Conservation (phyloP, 2,888 invertebrate species). For the Metalampra italica region DNA sequence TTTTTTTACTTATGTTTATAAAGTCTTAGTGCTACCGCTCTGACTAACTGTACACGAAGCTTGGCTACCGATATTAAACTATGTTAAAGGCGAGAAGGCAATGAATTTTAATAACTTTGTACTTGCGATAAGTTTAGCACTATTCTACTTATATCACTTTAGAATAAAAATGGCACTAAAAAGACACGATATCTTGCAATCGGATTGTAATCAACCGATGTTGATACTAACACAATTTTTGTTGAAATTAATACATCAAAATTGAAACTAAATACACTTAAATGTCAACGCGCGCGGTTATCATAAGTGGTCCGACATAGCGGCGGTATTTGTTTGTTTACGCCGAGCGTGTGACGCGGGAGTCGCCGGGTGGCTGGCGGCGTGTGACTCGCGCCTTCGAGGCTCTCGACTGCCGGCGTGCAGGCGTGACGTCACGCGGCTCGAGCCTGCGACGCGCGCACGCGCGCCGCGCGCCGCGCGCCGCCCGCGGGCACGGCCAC, state of each 20-base stretch:
- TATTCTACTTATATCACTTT: slow-evolving; percentile 55
- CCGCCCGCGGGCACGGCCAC: slow-evolving; percentile 20
- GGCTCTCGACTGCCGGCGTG: slow-evolving; percentile 39
- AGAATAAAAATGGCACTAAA: slow-evolving; percentile 70
- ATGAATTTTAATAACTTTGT: slow-evolving; percentile 68
- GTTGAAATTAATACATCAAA: slow-evolving; percentile 66
- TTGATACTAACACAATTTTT: slow-evolving; percentile 30
- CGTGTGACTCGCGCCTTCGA: slow-evolving; percentile 40
- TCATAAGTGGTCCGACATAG: slow-evolving; percentile 55
- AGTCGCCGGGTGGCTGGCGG: slow-evolving; percentile 31
- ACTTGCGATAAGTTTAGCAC: slow-evolving; percentile 64
- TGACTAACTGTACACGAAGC: slow-evolving; percentile 54
- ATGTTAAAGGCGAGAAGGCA: slow-evolving; percentile 66
- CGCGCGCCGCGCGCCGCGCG: slow-evolving; percentile 17
- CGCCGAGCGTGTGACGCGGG: slow-evolving; percentile 42
- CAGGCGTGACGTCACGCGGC: slow-evolving; percentile 41
- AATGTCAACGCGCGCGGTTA: slow-evolving; percentile 33
- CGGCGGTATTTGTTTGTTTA: slow-evolving; percentile 48
- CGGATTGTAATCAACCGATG: slow-evolving; percentile 29
- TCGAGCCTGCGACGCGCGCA: slow-evolving; percentile 15
- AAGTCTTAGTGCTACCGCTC: slow-evolving; percentile 46
- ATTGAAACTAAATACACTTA: slow-evolving; percentile 56
- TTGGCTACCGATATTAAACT: slow-evolving; percentile 39
- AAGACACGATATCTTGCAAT: slow-evolving; percentile 59
- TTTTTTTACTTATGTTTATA: slow-evolving; percentile 32